phyloP scores from a whole-genome alignment of 2,797 vertebrate species.

The Huso huso region DNA sequence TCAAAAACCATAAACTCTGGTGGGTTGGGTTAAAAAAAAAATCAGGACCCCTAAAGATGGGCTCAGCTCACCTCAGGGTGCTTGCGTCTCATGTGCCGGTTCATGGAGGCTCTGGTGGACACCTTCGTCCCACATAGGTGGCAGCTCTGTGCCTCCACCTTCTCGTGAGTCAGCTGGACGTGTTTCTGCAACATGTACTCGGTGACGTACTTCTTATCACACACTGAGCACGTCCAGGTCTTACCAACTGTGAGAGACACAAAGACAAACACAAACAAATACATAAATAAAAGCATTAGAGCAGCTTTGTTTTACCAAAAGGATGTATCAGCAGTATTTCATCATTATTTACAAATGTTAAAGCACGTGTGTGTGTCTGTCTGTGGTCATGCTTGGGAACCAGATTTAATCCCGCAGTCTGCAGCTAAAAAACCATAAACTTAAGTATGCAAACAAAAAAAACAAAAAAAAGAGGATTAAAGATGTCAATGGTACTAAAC shows the following conservation, averaged over 20 bases:
- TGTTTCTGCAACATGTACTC: constrained; percentile 99
- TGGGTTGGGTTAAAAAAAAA: too few relatives aligned
- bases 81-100: constrained; percentile 89
- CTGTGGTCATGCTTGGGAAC: background rate
- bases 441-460: constrained; percentile 8
- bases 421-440: too few relatives aligned
- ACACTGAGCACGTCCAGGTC: constrained; percentile 87
- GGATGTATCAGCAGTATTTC: too few relatives aligned
- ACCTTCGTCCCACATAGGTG: constrained; percentile 95
- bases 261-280: background rate
- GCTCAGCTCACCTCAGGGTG: constrained; percentile 78
- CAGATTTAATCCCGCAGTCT: too few relatives aligned
- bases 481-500: too few relatives aligned
- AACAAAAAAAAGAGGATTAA: constrained; percentile 13
- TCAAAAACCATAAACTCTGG: too few relatives aligned
- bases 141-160: constrained; percentile 94
- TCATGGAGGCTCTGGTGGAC: constrained; percentile 94
- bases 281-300: too few relatives aligned
- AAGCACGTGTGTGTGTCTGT: too few relatives aligned
- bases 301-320: too few relatives aligned
- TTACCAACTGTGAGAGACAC: constrained; percentile 74
- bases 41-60: background rate
- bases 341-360: too few relatives aligned
- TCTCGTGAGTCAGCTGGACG: constrained; percentile 92
- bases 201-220: constrained; percentile 95